Conservation (phyloP, 2,113 vertebrate species). For the Morone chrysops region DNA sequence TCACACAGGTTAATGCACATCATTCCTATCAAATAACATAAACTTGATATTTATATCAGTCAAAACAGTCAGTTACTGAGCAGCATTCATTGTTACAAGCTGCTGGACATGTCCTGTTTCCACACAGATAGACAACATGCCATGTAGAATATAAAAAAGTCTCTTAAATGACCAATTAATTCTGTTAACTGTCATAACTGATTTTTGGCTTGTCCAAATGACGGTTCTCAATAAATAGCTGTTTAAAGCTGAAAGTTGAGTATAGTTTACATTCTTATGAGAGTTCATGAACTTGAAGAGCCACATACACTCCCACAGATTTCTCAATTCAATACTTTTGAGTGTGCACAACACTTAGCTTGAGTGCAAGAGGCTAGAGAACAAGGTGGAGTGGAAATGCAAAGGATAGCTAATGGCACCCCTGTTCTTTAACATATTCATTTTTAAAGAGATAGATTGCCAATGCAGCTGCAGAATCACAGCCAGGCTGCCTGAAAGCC, state of each 20-base stretch:
- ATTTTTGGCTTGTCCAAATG: not conserved
- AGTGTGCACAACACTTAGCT: constrained; percentile 68
- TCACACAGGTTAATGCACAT: constrained; percentile 80
- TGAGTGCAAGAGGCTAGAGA: constrained; percentile 72
- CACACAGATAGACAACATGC: constrained; percentile 1
- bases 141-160: not conserved
- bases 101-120: constrained; percentile 27
- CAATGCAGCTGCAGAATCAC: constrained; percentile 56
- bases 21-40: constrained; percentile 73
- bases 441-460: constrained; percentile 84
- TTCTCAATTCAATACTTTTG: constrained; percentile 35
- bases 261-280: constrained; percentile 7
- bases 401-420: constrained; percentile 79
- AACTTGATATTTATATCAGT: constrained; percentile 80
- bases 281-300: constrained; percentile 33
- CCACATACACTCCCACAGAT: constrained; percentile 18
- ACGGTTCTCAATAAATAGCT: not conserved
- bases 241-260: constrained; percentile 12
- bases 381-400: constrained; percentile 78
- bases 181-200: not conserved
- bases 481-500: constrained; percentile 78
- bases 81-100: constrained; percentile 45
- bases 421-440: constrained; percentile 81
- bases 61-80: constrained; percentile 62
- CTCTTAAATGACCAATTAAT: not conserved